phyloP scores from a whole-genome alignment of 2,888 invertebrate species.

The Tenthredo distinguenda region DNA sequence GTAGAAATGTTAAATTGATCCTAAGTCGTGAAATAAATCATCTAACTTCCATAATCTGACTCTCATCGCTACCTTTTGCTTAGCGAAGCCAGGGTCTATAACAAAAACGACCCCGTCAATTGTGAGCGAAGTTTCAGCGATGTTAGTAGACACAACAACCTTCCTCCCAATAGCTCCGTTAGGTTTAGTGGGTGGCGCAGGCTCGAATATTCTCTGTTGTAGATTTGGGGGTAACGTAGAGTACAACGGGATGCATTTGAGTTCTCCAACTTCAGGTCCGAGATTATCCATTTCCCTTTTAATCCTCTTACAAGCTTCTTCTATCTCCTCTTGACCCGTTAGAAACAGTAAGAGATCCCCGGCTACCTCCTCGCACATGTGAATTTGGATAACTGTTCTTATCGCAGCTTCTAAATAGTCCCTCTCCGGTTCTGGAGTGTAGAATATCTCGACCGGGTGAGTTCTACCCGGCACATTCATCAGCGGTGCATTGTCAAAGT shows the following conservation, averaged over 20 bases:
- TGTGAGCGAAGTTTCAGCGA: constrained; percentile 99
- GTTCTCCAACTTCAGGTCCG: constrained; percentile 97
- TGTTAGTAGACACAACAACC: constrained; percentile 99
- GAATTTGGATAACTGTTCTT: constrained; percentile 97
- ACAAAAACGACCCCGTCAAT: constrained; percentile 99
- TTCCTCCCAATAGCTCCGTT: constrained; percentile 95
- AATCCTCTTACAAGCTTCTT: constrained; percentile 98
- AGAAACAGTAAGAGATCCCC: constrained; percentile 97
- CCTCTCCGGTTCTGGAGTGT: constrained; percentile 98
- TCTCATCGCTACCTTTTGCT: constrained; percentile 89
- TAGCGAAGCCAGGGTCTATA: constrained; percentile 99
- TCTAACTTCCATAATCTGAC: neutral
- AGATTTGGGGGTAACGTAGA: constrained; percentile 98
- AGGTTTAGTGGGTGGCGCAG: constrained; percentile 94
- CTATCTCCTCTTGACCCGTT: constrained; percentile 96
- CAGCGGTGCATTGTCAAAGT: constrained; percentile 98
- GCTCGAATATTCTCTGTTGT: constrained; percentile 98
- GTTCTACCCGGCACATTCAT: constrained; percentile 99
- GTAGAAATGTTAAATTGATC: constrained; percentile 68
- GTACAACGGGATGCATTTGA: constrained; percentile 99
- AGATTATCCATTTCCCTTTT: constrained; percentile 97
- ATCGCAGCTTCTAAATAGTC: constrained; percentile 99
- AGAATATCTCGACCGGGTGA: constrained; percentile 98
- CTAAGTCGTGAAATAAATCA: constrained; percentile 61
- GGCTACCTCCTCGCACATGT: constrained; percentile 95